Evolutionary conservation across 2,797 vertebrate species (phyloP).

Genomic region (Schizopygopsis pylzovi): DNA sequence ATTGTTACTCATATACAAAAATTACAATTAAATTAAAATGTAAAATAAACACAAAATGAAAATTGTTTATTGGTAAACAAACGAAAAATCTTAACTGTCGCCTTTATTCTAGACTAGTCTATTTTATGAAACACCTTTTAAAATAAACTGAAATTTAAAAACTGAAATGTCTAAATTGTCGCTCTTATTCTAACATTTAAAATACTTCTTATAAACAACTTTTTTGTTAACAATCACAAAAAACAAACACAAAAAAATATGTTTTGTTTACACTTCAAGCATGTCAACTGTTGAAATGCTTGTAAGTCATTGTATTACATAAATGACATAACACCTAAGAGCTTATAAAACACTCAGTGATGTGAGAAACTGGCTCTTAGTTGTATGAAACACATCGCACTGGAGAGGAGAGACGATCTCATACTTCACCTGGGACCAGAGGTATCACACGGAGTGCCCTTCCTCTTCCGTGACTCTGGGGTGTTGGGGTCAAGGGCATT

Average conservation of each 20-base stretch:
- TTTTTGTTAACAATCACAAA: neutral
- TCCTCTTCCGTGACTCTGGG: conserved; percentile 91
- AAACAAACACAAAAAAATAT: neutral
- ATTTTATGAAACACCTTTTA: neutral
- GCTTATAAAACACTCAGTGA: neutral
- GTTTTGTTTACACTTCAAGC: neutral
- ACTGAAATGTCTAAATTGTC: too few relatives aligned
- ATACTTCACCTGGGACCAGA: conserved; percentile 86
- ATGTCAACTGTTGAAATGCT: neutral
- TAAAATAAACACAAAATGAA: neutral
- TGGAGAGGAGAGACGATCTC: neutral
- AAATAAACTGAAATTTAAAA: neutral
- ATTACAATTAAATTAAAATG: neutral
- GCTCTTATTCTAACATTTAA: neutral
- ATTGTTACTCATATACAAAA: neutral
- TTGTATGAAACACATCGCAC: neutral
- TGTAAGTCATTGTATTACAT: neutral
- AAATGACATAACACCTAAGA: neutral
- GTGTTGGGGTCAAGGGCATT: conserved; percentile 86
- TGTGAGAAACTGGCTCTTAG: neutral
- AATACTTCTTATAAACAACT: neutral
- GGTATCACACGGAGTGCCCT: conserved; percentile 90
- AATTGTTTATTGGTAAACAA: neutral
- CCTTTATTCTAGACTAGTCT: neutral
- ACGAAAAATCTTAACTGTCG: neutral